These are phyloP conservation scores for Columbina picui DNA, from an alignment of 2,113 vertebrate species.

Conservation along the genomic window DNA sequence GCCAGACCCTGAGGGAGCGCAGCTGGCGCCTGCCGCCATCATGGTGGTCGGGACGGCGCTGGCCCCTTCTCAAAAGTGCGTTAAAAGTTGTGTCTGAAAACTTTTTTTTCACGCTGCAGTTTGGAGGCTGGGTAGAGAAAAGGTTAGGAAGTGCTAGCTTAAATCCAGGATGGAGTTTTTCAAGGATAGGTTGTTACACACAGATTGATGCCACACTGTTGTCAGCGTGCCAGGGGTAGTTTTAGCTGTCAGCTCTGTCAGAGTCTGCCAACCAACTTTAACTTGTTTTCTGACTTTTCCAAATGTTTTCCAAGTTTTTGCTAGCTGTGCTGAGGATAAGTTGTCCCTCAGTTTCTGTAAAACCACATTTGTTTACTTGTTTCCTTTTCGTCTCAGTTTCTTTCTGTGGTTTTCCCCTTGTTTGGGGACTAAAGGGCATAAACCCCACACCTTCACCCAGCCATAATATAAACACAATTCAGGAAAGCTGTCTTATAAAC, in stretches of 20 bases:
- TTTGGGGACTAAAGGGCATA: background rate
- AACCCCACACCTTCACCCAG: background rate
- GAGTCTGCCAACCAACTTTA: constrained; percentile 68
- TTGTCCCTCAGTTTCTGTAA: constrained; percentile 55
- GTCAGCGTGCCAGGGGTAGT: constrained; percentile 57
- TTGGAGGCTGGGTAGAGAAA: constrained; percentile 30
- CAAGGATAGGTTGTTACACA: constrained; percentile 59
- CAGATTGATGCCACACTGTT: constrained; percentile 64
- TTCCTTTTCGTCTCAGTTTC: background rate
- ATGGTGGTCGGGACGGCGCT: accelerated
- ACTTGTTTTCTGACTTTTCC: constrained; percentile 71
- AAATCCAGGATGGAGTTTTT: constrained; percentile 58
- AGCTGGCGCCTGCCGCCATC: accelerated
- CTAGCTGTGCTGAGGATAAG: constrained; percentile 46
- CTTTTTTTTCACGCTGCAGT: background rate
- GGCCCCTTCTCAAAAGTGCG: accelerated
- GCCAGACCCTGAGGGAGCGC: accelerated
- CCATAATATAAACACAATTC: background rate
- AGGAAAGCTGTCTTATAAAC: background rate
- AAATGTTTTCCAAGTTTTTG: constrained; percentile 61
- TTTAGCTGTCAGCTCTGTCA: constrained; percentile 64
- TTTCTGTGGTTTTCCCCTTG: constrained; percentile 23
- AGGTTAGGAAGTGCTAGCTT: constrained; percentile 54
- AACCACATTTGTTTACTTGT: constrained; percentile 61
- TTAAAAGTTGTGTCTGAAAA: background rate